These are phyloP conservation scores for Sigmodon hispidus DNA, from an alignment of 2,113 vertebrate genomes.

Conservation along the genomic window DNA sequence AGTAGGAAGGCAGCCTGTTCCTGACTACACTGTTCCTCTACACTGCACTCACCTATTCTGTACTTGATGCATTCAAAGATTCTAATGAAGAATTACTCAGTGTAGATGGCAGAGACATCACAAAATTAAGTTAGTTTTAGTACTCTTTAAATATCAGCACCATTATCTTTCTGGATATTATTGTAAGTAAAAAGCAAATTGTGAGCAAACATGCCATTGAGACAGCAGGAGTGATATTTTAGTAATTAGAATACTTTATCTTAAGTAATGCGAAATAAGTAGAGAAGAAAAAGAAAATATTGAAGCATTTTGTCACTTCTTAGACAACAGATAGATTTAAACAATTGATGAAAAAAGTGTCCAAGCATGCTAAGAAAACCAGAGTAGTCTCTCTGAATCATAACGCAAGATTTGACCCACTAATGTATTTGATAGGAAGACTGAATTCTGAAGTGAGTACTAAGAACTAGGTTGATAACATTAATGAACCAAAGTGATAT, in stretches of 20 bases:
- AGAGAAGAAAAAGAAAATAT: background rate
- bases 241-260: background rate
- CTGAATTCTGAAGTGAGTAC: constrained; percentile 16
- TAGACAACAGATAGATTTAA: background rate
- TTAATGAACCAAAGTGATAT: background rate
- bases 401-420: background rate
- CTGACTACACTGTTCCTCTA: rapidly evolving
- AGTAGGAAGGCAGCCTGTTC: background rate
- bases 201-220: background rate
- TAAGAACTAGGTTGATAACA: background rate
- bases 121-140: background rate
- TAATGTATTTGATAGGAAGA: background rate
- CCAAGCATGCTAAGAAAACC: background rate
- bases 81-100: background rate
- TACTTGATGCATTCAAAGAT: background rate
- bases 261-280: background rate
- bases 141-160: rapidly evolving
- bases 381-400: background rate
- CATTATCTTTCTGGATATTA: rapidly evolving
- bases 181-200: background rate
- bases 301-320: background rate
- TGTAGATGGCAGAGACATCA: background rate
- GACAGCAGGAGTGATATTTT: background rate
- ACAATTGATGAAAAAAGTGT: background rate
- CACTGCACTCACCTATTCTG: rapidly evolving